Evolutionary conservation across 2,113 vertebrate genomes (phyloP), one percentile per base, ranked within the genome.

Genomic region (Aspidoscelis tigris): DNA sequence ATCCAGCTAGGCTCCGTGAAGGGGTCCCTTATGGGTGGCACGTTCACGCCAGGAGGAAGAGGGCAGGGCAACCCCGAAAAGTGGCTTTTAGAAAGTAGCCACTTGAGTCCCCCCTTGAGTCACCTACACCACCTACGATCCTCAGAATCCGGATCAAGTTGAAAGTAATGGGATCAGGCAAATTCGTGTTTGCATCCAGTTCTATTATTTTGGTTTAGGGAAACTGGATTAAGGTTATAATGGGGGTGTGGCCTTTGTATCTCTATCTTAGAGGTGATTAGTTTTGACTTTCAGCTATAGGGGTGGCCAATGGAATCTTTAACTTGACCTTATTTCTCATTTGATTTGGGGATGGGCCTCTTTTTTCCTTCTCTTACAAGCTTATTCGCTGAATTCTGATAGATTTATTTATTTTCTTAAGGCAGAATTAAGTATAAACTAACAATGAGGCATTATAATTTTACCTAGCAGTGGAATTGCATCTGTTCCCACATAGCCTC

Each of bases 361-460:
- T 74, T 80, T 76, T 70, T 44, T 18, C 20, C 41, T 84, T 64
- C 26, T 21, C n/a, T 74, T 74, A 12, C 24, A 70, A 39, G n/a
- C 65, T 26, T 24, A 47, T 9, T 43, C 12, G 65, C n/a, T 16
- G 53, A 73, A 44, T 11, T 83, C 43, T 39, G 16, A 78, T 74
- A 74, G 70, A 18, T 64, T 61, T 77, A 64, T 16, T 18, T 47
- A 33, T 9, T 81, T 81, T 72, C 39, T 41, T 33, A 9, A 73
- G 61, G 20, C 26, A 65, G 8, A 61, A 61, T 61, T 84, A 78
- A 81, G 75, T 76, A n/a, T 72, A 26, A 70, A 78, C 72, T 33
- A 44, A 5, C 44, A 65, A 7, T 81, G 0, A 0, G 88, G 5
- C n/a, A 5, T 61, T 39, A 84, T 65, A 82, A 84, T 55, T 80